Base-by-base conservation (phyloP, 2,888 invertebrate species). In the Malthinus flaveolus region DNA sequence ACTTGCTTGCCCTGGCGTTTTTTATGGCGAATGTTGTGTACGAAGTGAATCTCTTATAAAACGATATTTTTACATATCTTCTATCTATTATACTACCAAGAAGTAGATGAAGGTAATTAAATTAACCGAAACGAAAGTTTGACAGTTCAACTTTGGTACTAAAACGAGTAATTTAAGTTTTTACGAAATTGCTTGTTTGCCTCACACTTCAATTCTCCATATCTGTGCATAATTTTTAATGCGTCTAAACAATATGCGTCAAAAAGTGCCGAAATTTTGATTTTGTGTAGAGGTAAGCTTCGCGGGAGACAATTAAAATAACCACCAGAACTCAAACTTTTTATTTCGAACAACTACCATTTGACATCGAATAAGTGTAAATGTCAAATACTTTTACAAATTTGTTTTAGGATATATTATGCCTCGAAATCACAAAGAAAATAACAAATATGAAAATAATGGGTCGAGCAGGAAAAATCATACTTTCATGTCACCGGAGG, bases 401-500 rank as follows among this genome's bases (percentile, higher is more conserved):
- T 23, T 23, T 56, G 49, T 72, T 76, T 63, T 68, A 79, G 79
- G 76, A 77, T 77, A 78, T 77, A 79, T 72, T 75, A 79, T 79
- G 79, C 79, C 79, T 68, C 76, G 84, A 76, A 83, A 81, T 77
- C 79, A 90, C 81, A 93, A 93, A 86, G 93, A 93, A 50, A 71
- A 66, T 83, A 71, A 65, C 84, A 93, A 93, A 84, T 93, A 92
- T 84, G 93, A 92, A 82, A 85, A 82, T 79, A 85, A 85, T 80
- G 87, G 87, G 75, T 85, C 87, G 75, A 68, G 67, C 62, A 86
- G 91, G 80, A 87, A 95, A 80, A 86, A 88, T 72, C 91, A 95
- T 81, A 91, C 91, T 75, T 91, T 94, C 81, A 92, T 96, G 92
- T 92, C 95, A 75, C 85, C 90, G 70, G 95, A 95, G 80, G 96